Conservation (phyloP, 2,888 invertebrate genomes). For the Pseudanteris insignis region DNA sequence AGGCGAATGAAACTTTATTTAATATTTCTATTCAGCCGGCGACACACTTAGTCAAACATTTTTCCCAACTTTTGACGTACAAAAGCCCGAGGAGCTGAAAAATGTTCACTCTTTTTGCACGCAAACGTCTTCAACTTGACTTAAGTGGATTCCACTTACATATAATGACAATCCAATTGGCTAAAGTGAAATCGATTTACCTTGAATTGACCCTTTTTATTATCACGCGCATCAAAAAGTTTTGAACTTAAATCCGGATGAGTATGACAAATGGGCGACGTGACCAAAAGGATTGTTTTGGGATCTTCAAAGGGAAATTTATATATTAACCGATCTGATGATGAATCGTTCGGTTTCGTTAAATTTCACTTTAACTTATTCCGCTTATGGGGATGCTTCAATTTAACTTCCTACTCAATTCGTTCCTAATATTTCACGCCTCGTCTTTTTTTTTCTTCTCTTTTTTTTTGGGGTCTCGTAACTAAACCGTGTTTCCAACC, state of each 20-base stretch:
- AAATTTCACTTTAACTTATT: slow-evolving; percentile 10
- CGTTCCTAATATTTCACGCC: slow-evolving; percentile 4
- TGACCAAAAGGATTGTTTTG: slow-evolving; percentile 30
- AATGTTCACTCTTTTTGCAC: slow-evolving; percentile 33
- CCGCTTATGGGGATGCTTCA: slow-evolving; percentile 3
- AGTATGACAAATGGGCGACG: slow-evolving; percentile 30
- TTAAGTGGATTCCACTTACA: slow-evolving; percentile 43
- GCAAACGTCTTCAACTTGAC: slow-evolving; percentile 42
- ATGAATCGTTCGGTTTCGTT: slow-evolving; percentile 25
- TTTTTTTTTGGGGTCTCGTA: background rate
- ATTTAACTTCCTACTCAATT: slow-evolving; percentile 2
- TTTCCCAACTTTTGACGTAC: slow-evolving; percentile 34
- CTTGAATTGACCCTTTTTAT: slow-evolving; percentile 41
- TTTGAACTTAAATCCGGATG: slow-evolving; percentile 31
- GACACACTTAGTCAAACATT: slow-evolving; percentile 39
- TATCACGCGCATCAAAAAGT: slow-evolving; percentile 30
- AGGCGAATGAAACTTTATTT: slow-evolving; percentile 33
- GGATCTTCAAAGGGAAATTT: slow-evolving; percentile 14
- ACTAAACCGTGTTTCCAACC: no score
- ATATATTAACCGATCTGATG: slow-evolving; percentile 22
- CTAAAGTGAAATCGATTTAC: slow-evolving; percentile 45
- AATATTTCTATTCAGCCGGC: slow-evolving; percentile 28
- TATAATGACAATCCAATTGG: slow-evolving; percentile 42
- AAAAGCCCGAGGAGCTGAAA: slow-evolving; percentile 28
- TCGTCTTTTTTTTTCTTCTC: background rate